Evolutionary conservation across 2,113 vertebrate species (phyloP).

Genomic region (Scopus umbretta): DNA sequence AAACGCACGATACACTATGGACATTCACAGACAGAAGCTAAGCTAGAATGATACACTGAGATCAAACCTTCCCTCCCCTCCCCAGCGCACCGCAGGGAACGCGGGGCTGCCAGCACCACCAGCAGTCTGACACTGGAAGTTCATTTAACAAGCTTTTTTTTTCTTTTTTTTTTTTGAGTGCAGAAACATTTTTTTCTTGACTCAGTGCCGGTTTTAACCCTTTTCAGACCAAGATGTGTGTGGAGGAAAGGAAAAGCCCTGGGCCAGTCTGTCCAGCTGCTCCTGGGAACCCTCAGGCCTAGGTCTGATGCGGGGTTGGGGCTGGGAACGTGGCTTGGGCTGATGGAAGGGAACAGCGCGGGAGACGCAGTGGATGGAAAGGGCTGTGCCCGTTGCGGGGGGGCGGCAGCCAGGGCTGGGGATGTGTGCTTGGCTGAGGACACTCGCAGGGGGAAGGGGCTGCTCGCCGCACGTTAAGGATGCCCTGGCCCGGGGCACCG

Average conservation of each 20-base stretch:
- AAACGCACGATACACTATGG: constrained; percentile 90
- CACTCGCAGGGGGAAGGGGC: neutral
- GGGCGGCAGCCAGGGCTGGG: rapidly evolving
- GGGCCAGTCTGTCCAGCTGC: neutral
- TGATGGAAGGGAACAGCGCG: neutral
- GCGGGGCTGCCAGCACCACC: constrained; percentile 64
- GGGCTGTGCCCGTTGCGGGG: neutral
- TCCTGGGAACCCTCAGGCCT: neutral
- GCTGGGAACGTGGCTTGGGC: neutral
- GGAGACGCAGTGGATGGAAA: neutral
- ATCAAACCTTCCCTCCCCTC: constrained; percentile 62
- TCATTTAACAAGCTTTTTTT: neutral
- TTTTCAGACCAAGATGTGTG: constrained; percentile 56
- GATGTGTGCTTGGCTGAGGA: neutral
- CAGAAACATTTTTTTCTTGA: neutral
- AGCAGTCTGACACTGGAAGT: neutral
- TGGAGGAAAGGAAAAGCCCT: neutral
- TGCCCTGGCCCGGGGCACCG: rapidly evolving
- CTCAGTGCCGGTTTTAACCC: constrained; percentile 42
- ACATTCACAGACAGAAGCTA: constrained; percentile 91
- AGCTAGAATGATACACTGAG: constrained; percentile 83
- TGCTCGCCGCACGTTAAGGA: rapidly evolving
- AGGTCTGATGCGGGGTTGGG: neutral
- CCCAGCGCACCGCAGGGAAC: constrained; percentile 46
- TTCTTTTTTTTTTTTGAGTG: constrained; percentile 1